These are phyloP conservation scores for Seira musarum DNA, from an alignment of 2,888 invertebrate genomes.

Conservation along the genomic window DNA sequence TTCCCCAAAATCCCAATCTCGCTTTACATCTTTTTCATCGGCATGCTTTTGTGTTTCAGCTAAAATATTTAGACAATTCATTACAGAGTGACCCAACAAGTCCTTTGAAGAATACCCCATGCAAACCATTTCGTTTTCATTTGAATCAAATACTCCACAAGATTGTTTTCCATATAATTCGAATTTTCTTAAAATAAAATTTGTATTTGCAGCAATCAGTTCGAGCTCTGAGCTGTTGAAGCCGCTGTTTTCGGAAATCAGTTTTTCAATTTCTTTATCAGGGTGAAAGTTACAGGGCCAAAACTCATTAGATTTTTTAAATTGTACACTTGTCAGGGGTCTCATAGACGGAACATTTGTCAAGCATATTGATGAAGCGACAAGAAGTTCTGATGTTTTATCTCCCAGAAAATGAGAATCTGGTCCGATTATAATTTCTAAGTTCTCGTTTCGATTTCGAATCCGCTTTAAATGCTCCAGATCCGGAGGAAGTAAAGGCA, in stretches of 20 bases:
- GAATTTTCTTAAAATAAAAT: conserved; percentile 75
- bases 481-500: conserved; percentile 59
- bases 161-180: conserved; percentile 70
- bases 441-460: conserved; percentile 46
- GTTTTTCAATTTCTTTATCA: conserved; percentile 81
- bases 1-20: conserved; percentile 35
- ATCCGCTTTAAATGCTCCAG: conserved; percentile 67
- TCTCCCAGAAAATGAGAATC: too few relatives aligned
- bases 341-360: conserved; percentile 76
- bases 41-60: conserved; percentile 74
- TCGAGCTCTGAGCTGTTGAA: conserved; percentile 76
- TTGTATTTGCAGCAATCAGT: conserved; percentile 77
- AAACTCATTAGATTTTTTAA: conserved; percentile 75
- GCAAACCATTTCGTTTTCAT: conserved; percentile 76
- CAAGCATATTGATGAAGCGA: conserved; percentile 21
- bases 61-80: conserved; percentile 88
- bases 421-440: conserved; percentile 60
- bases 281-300: conserved; percentile 93
- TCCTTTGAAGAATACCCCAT: conserved; percentile 75
- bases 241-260: conserved; percentile 76
- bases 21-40: neutral
- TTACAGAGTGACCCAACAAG: conserved; percentile 86
- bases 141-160: conserved; percentile 84
- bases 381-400: conserved; percentile 12
- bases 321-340: conserved; percentile 81